Conservation (phyloP, 2,113 vertebrate species). For the Cheirogaleus medius region DNA sequence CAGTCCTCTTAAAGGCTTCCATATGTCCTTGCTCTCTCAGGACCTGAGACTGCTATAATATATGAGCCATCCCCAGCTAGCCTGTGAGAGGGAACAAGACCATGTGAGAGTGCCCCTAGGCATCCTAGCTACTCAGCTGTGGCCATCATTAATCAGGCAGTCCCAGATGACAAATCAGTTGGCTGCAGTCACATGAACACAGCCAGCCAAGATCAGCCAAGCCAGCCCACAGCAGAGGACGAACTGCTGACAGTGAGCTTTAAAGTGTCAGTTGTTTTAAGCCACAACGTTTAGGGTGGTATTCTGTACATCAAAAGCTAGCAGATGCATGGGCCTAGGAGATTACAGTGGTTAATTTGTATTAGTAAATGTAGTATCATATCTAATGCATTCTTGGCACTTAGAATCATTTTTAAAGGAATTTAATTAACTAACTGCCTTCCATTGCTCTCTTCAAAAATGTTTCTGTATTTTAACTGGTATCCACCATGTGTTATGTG, state of each 20-base stretch:
- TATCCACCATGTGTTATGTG: no score
- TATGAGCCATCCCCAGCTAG: neutral
- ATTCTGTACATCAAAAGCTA: neutral
- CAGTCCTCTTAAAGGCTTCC: neutral
- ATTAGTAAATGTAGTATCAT: neutral
- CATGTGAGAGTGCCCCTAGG: neutral
- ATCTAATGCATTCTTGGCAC: neutral
- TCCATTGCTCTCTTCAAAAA: neutral
- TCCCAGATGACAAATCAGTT: neutral
- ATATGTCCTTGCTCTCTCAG: neutral
- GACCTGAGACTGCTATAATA: neutral
- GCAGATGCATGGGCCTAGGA: neutral
- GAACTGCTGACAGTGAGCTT: neutral
- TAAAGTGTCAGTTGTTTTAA: neutral
- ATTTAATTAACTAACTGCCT: neutral
- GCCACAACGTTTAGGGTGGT: neutral
- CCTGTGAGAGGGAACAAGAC: neutral
- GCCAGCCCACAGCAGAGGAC: neutral
- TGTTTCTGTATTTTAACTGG: neutral
- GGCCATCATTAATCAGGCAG: neutral
- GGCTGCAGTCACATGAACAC: neutral
- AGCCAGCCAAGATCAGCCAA: neutral
- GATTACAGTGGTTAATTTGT: neutral
- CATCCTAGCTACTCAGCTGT: neutral
- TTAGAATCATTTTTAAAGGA: neutral